Evolutionary conservation across 2,888 invertebrate genomes (phyloP).

Genomic region (Norana najaformis): DNA sequence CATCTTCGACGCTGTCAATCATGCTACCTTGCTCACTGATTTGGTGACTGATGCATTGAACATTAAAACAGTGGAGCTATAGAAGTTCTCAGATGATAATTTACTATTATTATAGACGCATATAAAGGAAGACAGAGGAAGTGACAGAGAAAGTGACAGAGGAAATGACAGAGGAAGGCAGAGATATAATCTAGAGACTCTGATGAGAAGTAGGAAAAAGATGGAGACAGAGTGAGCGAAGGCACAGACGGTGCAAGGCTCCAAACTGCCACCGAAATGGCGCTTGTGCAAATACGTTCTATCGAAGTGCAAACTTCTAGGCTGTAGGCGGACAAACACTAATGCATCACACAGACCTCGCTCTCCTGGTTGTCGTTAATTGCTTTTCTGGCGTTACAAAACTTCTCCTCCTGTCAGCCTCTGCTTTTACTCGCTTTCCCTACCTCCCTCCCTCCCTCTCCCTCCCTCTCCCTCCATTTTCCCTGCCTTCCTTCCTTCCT

Average conservation of each 20-base stretch:
- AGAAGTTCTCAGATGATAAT: too few species aligned
- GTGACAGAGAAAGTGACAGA: too few species aligned
- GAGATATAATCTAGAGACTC: too few species aligned
- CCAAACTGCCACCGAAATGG: background rate
- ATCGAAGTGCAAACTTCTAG: background rate
- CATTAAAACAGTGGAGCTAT: too few species aligned
- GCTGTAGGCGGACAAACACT: background rate
- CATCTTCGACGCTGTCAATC: too few species aligned
- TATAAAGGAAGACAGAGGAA: too few species aligned
- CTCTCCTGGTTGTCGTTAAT: background rate
- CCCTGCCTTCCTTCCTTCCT: background rate
- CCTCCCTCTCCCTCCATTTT: background rate
- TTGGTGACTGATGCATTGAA: too few species aligned
- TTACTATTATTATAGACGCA: too few species aligned
- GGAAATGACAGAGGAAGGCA: too few species aligned
- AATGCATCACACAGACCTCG: background rate
- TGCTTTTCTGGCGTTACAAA: background rate
- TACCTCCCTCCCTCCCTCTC: background rate
- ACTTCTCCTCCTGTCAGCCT: background rate
- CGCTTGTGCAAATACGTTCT: conserved; percentile 5
- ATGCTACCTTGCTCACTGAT: too few species aligned
- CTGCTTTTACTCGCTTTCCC: background rate
- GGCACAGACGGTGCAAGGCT: background rate
- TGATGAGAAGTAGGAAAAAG: too few species aligned
- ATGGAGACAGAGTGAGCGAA: too few species aligned